Conservation (phyloP, 2,113 vertebrate species). For the Micronycteris hirsuta region DNA sequence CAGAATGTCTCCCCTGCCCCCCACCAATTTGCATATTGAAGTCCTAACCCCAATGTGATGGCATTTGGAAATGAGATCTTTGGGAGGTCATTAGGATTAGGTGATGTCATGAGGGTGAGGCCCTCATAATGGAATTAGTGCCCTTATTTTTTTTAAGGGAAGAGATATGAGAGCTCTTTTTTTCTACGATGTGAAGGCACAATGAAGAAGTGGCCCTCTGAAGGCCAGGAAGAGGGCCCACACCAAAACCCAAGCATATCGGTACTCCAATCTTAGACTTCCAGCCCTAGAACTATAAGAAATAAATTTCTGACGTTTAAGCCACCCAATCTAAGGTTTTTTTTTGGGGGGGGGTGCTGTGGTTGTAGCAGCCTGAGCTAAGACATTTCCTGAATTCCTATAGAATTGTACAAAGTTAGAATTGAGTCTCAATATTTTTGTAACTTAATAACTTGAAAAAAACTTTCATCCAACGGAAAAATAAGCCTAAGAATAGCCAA, state of each 20-base stretch:
- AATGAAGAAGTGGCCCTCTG: background rate
- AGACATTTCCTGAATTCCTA: background rate
- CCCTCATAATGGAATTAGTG: background rate
- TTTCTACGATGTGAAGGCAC: background rate
- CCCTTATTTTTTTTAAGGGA: background rate
- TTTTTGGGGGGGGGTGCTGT: background rate
- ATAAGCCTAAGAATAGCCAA: background rate
- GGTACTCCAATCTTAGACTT: background rate
- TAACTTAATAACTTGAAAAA: background rate
- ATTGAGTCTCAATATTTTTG: background rate
- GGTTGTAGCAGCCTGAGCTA: background rate
- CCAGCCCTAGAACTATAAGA: background rate
- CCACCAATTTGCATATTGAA: background rate
- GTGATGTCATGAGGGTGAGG: background rate
- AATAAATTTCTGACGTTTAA: background rate
- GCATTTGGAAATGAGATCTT: background rate
- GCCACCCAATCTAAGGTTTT: background rate
- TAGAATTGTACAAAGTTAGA: background rate
- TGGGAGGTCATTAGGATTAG: background rate
- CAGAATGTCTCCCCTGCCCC: background rate
- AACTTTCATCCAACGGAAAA: background rate
- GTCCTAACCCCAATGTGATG: background rate
- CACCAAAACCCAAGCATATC: background rate
- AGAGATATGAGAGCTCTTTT: background rate
- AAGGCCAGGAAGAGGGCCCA: background rate